Evolutionary conservation across 1,140 invertebrate genomes (phyloP).

Genomic region (Neodiprion lecontei): DNA sequence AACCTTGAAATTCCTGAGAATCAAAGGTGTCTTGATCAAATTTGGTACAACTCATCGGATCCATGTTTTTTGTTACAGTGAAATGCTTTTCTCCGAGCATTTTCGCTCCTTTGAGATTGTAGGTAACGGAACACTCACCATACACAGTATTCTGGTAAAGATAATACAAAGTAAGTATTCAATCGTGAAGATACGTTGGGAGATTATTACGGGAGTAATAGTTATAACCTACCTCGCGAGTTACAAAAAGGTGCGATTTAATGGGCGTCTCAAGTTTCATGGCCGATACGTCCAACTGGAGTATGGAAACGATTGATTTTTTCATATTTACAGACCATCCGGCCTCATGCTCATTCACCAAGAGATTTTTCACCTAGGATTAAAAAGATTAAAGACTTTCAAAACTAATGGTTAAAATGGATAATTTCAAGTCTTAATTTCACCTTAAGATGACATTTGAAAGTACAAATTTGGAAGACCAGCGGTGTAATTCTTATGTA

Average conservation of each 20-base stretch:
- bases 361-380: slow-evolving; percentile 39
- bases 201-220: slow-evolving; percentile 51
- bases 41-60: slow-evolving; percentile 41
- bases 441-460: slow-evolving; percentile 24
- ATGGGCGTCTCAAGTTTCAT: slow-evolving; percentile 30
- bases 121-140: slow-evolving; percentile 47
- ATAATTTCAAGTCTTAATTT: slow-evolving; percentile 25
- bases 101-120: slow-evolving; percentile 35
- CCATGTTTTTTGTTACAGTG: slow-evolving; percentile 39
- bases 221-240: slow-evolving; percentile 59
- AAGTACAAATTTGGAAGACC: too few relatives aligned
- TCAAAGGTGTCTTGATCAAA: slow-evolving; percentile 34
- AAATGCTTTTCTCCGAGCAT: slow-evolving; percentile 21
- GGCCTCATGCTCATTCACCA: slow-evolving; percentile 32
- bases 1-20: slow-evolving; percentile 33
- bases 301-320: slow-evolving; percentile 46
- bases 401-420: not conserved
- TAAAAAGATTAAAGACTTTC: slow-evolving; percentile 12
- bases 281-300: slow-evolving; percentile 46
- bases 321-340: slow-evolving; percentile 54
- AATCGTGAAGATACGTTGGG: slow-evolving; percentile 28
- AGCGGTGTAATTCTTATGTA: slow-evolving; percentile 21
- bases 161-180: slow-evolving; percentile 64
- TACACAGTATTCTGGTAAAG: slow-evolving; percentile 59
- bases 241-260: slow-evolving; percentile 38